A percentile compares a stretch with the other conserved stretches of the same genome.
phyloP scores from a whole-genome alignment of 2,888 invertebrate species.

The Oligia strigilis region DNA sequence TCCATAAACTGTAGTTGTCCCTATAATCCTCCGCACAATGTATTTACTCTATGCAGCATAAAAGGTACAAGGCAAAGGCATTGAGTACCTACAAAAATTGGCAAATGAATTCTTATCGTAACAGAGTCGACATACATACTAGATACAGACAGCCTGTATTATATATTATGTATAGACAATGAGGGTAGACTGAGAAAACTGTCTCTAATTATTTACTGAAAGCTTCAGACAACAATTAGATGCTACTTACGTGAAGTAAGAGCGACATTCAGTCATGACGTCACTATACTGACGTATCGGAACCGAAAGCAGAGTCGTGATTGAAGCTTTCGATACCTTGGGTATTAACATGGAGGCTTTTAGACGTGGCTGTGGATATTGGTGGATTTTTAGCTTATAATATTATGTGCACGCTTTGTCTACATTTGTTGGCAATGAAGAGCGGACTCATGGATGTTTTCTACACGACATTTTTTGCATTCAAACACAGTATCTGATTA shows the following conservation, averaged over 20 bases:
- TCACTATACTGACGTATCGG: not conserved
- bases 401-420: not conserved
- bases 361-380: not conserved
- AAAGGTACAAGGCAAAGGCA: not conserved
- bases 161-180: constrained; percentile 5
- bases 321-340: constrained; percentile 1
- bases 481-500: not conserved
- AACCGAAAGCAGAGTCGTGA: not conserved
- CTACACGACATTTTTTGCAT: not conserved
- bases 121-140: not conserved
- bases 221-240: constrained; percentile 36
- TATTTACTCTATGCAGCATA: not conserved
- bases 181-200: not conserved
- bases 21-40: no score
- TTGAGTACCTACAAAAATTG: not conserved
- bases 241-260: constrained; percentile 10
- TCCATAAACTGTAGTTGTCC: not conserved
- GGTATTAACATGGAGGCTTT: not conserved
- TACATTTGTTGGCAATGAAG: not conserved
- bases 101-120: not conserved
- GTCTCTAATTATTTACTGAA: constrained; percentile 44
- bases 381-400: not conserved
- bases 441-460: not conserved
- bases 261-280: constrained; percentile 5
- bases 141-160: not conserved